Evolutionary conservation across 2,113 vertebrate genomes (phyloP).

Genomic region (Tupaia tana): DNA sequence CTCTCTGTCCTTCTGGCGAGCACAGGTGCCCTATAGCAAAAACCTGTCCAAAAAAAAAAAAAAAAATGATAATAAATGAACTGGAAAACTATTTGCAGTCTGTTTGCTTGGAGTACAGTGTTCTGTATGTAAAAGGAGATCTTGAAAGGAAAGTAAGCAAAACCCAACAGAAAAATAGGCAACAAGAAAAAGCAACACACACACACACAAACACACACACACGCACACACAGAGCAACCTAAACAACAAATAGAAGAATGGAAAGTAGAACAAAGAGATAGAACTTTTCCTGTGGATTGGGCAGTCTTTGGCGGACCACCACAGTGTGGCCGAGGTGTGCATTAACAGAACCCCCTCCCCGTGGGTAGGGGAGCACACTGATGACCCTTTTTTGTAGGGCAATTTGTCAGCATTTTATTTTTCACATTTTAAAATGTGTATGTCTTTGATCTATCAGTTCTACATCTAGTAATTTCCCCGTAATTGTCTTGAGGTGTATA

Average conservation of each 20-base stretch:
- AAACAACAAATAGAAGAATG: not conserved
- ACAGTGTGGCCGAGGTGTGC: not conserved
- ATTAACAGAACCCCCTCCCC: not conserved
- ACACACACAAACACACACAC: not conserved
- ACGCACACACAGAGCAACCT: not conserved
- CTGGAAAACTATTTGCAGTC: not conserved
- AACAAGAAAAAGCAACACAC: not conserved
- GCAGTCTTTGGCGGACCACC: not conserved
- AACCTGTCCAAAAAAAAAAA: no score
- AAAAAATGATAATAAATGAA: not conserved
- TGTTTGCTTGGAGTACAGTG: not conserved
- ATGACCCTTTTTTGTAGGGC: not conserved
- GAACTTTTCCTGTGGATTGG: not conserved
- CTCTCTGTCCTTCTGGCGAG: no score
- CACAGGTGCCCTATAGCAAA: no score
- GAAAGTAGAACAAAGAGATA: not conserved
- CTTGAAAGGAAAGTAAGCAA: not conserved
- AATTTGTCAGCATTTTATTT: not conserved
- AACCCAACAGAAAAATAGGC: not conserved
- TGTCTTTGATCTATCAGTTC: not conserved
- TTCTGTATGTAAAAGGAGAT: not conserved
- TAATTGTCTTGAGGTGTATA: not conserved
- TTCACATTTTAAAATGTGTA: not conserved
- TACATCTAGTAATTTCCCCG: not conserved
- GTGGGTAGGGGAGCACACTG: not conserved